phyloP scores from a whole-genome alignment of 2,888 invertebrate genomes.

The Elegia similella region DNA sequence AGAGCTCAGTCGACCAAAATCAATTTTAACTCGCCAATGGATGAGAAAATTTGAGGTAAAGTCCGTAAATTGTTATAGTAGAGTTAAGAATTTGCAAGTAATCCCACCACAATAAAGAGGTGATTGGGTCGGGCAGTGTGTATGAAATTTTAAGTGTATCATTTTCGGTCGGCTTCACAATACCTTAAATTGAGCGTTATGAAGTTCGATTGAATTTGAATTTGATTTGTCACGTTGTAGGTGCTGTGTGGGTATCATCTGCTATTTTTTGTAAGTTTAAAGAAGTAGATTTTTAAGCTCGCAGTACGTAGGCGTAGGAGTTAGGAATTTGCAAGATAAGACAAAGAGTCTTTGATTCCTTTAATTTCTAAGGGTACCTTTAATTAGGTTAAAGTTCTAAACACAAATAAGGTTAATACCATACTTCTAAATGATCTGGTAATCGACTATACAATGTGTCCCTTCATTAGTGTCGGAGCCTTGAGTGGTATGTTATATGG shows the following conservation, averaged over 20 bases:
- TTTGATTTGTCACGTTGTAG: constrained; percentile 41
- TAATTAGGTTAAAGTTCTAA: too few relatives aligned
- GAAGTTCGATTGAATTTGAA: constrained; percentile 31
- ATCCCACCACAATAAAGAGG: constrained; percentile 56
- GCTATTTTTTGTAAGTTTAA: not conserved
- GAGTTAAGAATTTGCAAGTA: constrained; percentile 64
- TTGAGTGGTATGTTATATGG: too few relatives aligned
- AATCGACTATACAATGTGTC: too few relatives aligned
- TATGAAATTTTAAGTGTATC: constrained; percentile 33
- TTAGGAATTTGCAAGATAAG: too few relatives aligned
- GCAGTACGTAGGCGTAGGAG: too few relatives aligned
- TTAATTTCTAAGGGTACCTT: too few relatives aligned
- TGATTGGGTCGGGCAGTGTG: constrained; percentile 55
- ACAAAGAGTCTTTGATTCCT: too few relatives aligned
- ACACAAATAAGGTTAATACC: too few relatives aligned
- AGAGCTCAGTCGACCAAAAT: constrained; percentile 20
- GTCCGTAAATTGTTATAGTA: constrained; percentile 30
- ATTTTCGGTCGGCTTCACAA: constrained; percentile 43
- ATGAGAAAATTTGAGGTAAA: constrained; percentile 27
- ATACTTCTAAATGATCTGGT: too few relatives aligned
- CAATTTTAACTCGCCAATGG: constrained; percentile 33
- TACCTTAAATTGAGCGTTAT: constrained; percentile 47
- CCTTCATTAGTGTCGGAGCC: too few relatives aligned
- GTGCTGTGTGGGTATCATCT: constrained; percentile 3
- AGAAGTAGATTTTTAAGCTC: not conserved